Percentiles rank a stretch among this genome's conserved stretches.
Evolutionary conservation across 2,888 invertebrate genomes (phyloP).

Genomic region (Nezara viridula): DNA sequence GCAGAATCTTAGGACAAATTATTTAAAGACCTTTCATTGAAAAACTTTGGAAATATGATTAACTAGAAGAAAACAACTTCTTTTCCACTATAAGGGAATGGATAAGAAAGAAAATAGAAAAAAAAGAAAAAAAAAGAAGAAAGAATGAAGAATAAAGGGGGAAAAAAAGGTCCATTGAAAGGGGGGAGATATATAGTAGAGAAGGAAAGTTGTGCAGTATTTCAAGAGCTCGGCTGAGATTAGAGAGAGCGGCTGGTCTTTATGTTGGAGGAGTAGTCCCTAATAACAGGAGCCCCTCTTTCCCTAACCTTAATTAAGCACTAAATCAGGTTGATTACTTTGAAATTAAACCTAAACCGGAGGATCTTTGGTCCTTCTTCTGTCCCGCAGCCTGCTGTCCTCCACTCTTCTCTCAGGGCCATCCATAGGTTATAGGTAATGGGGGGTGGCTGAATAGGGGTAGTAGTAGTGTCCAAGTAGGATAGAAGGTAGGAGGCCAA

Average conservation of each 20-base stretch:
- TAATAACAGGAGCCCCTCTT: constrained; percentile 23
- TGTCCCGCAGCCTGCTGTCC: background rate
- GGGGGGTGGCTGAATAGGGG: background rate
- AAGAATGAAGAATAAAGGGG: constrained; percentile 48
- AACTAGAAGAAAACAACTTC: constrained; percentile 38
- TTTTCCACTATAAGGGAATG: constrained; percentile 7
- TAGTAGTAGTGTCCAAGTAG: too few species aligned
- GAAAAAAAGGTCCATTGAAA: constrained; percentile 53
- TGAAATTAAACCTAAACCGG: constrained; percentile 57
- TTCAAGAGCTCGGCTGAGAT: constrained; percentile 51
- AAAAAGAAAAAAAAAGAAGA: constrained; percentile 4
- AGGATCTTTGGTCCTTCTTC: background rate
- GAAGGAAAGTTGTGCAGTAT: constrained; percentile 58
- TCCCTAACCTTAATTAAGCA: constrained; percentile 60
- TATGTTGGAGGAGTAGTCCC: constrained; percentile 38
- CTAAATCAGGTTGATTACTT: constrained; percentile 60
- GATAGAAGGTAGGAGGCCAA: too few species aligned
- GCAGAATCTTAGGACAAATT: background rate
- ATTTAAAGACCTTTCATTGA: constrained; percentile 12
- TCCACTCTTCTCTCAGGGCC: background rate
- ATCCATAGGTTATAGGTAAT: background rate
- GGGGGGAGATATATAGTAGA: constrained; percentile 54
- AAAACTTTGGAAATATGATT: constrained; percentile 39
- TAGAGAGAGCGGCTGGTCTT: constrained; percentile 58
- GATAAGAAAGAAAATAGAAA: constrained; percentile 30